A percentile compares a stretch with the other conserved stretches of the same genome.
These are phyloP conservation scores for Philaethria dido DNA, from an alignment of 2,888 invertebrate species.

Conservation along the genomic window DNA sequence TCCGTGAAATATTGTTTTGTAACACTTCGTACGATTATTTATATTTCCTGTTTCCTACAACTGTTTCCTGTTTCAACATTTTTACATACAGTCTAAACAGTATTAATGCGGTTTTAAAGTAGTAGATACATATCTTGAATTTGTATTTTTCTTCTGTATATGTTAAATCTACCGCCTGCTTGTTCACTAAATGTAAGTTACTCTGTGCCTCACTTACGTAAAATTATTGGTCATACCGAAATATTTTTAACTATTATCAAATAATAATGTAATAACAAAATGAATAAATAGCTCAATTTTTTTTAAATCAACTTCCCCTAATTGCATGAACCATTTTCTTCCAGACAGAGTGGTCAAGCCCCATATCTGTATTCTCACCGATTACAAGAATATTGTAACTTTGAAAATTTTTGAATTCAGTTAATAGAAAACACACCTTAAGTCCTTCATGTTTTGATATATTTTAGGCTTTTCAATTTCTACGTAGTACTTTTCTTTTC, in stretches of 20 bases:
- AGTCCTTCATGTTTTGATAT: not conserved
- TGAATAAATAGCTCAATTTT: not conserved
- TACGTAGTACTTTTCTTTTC: constrained; percentile 14
- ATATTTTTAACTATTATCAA: not conserved
- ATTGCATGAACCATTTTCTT: constrained; percentile 7
- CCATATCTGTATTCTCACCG: constrained; percentile 21
- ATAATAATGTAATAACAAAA: not conserved
- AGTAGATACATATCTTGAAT: no score
- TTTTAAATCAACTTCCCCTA: constrained; percentile 41
- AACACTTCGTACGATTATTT: not conserved
- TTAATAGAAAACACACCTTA: constrained; percentile 1
- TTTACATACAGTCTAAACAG: not conserved
- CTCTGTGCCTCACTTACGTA: no score
- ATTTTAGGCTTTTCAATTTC: not conserved
- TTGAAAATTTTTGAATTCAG: not conserved
- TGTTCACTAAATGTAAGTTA: no score
- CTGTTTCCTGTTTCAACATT: no score
- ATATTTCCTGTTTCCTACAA: not conserved
- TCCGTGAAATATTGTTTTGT: not conserved
- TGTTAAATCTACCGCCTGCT: no score
- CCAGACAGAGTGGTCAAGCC: constrained; percentile 22
- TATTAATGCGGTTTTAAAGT: no score
- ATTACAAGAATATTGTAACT: constrained; percentile 19
- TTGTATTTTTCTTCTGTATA: no score
- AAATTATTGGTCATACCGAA: no score